Conservation (phyloP, 1,140 invertebrate species). For the Amphibalanus amphitrite region DNA sequence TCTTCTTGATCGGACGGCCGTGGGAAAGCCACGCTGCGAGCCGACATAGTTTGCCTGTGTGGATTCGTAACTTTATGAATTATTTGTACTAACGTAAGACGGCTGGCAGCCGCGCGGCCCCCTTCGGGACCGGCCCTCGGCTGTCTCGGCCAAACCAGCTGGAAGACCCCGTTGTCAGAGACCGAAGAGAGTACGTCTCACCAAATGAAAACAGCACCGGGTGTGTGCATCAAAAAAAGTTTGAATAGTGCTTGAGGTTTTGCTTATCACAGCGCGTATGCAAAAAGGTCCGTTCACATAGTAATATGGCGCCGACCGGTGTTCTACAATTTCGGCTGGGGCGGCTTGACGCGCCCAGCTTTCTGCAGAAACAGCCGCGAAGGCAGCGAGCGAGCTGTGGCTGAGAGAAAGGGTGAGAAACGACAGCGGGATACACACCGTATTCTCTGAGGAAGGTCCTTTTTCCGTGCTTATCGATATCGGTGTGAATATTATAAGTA, state of each 20-base stretch:
- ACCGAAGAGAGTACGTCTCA: neutral
- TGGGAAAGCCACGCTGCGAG: neutral
- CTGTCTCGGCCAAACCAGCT: no score
- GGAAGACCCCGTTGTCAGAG: no score
- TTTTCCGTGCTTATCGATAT: neutral
- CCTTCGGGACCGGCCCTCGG: no score
- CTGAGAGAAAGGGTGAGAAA: neutral
- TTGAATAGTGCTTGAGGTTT: neutral
- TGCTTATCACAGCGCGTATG: neutral
- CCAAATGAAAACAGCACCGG: neutral
- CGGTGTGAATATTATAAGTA: neutral
- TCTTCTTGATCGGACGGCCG: neutral
- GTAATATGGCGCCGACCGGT: neutral
- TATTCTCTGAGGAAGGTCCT: neutral
- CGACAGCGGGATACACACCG: neutral
- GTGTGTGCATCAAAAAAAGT: neutral
- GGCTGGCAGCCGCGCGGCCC: no score
- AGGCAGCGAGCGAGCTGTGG: no score
- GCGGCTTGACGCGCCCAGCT: neutral
- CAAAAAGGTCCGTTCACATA: neutral
- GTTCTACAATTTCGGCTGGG: neutral
- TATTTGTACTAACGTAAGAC: conserved; percentile 1
- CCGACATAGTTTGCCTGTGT: neutral
- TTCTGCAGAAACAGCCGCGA: neutral
- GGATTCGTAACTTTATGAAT: neutral